Percentiles rank a stretch among this genome's conserved stretches.
Conservation (phyloP, 2,797 vertebrate species). For the Buphagus erythrorhynchus region DNA sequence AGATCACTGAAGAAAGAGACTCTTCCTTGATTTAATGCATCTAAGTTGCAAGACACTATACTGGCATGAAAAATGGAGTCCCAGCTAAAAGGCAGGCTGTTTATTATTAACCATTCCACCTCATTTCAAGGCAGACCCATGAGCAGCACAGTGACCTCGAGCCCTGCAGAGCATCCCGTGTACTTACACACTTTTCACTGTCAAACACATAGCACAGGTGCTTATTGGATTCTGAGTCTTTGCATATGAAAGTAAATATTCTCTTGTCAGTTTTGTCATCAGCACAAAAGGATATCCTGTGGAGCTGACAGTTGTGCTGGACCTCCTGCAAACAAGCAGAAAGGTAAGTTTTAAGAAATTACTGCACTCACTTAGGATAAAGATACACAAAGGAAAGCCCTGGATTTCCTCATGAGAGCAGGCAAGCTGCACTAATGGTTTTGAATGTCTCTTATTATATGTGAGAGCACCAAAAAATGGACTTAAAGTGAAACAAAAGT, state of each 20-base stretch:
- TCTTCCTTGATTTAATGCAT: not conserved
- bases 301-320: slow-evolving; percentile 95
- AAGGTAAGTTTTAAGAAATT: not conserved
- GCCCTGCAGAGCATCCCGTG: slow-evolving; percentile 7
- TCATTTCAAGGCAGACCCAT: not conserved
- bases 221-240: slow-evolving; percentile 97
- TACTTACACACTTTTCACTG: slow-evolving; percentile 99
- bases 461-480: not conserved
- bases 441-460: not conserved
- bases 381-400: not conserved
- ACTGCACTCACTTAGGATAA: not conserved
- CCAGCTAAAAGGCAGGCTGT: not conserved
- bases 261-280: slow-evolving; percentile 99
- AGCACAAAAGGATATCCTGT: slow-evolving; percentile 98
- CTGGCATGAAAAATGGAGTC: not conserved
- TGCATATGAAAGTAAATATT: slow-evolving; percentile 99
- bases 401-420: not conserved
- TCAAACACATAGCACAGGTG: slow-evolving; percentile 98
- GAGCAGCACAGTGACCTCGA: not conserved
- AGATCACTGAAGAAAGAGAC: not conserved
- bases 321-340: slow-evolving; percentile 85
- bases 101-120: not conserved
- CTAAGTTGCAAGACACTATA: not conserved
- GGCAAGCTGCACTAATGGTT: not conserved
- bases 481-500: not conserved